Base-by-base conservation (phyloP, 2,113 vertebrate species). In the Hucho hucho region DNA sequence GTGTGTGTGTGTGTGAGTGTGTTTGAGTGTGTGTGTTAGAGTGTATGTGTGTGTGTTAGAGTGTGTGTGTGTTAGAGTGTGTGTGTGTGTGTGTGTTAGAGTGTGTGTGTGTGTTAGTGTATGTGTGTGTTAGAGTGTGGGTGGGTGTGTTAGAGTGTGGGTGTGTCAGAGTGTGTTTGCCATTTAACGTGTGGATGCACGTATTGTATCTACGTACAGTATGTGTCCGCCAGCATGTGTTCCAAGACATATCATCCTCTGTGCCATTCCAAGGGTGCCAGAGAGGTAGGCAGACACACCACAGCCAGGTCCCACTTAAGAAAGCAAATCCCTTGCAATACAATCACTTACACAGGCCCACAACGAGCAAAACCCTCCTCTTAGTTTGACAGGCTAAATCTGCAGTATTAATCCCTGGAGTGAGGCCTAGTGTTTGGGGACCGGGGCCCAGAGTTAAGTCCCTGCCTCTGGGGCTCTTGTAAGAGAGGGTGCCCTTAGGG, bases 361-460 rank as follows among this genome's bases (percentile, higher is more conserved):
- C 59, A 25, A 72, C 18, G 14, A 12, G 37, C 6, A 37, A 28
- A 37, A 12, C 56, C 59, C 56, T 14, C 72, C 63, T 28, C 56
- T 78, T n/a, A 9, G 18, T 77, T 83, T 75, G 73, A 47, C 69
- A 79, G 63, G 69, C 29, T 56, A 78, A 79, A 65, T 74, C 80
- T 76, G 49, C 73, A 66, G 64, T 26, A 73, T 78, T 85, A 87
- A 86, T 88, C 78, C 64, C 72, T 84, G 79, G 80, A 89, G 75
- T 80, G 79, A 68, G 74, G 80, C 84, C 78, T n/a, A 20, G 46
- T 69, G 58, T 67, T 22, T 22, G 72, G 67, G 69, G 37, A 69
- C 4, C 0, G n/a, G 9, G 20, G 64, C 37, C 75, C 58, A 64
- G 56, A 74, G 66, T 75, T 47, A 14, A 5, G 6, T 28, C 71